Percentiles rank a stretch among this genome's conserved stretches.
Conservation (phyloP, 2,113 vertebrate species). For the Nymphicus hollandicus region DNA sequence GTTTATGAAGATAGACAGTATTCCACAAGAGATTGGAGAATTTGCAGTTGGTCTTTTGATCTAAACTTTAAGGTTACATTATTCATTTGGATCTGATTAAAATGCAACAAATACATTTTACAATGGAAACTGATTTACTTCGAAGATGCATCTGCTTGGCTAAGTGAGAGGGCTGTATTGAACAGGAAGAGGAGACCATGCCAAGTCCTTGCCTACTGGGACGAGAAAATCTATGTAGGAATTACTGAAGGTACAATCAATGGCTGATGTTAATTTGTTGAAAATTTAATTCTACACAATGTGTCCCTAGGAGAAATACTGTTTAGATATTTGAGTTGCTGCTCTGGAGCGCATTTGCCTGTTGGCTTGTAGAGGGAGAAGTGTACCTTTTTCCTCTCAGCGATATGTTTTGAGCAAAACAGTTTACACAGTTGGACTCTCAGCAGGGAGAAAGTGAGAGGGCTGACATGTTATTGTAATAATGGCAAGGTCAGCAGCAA, state of each 20-base stretch:
- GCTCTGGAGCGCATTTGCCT: background rate
- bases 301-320: background rate
- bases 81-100: background rate
- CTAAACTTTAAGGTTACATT: background rate
- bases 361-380: background rate
- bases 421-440: background rate
- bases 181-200: background rate
- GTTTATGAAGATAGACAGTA: background rate
- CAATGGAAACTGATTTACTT: background rate
- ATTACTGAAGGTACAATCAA: background rate
- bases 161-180: background rate
- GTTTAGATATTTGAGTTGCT: background rate
- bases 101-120: background rate
- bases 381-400: background rate
- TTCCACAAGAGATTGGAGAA: background rate
- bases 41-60: background rate
- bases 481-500: background rate
- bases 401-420: background rate
- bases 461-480: background rate
- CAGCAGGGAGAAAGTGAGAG: background rate
- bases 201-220: background rate
- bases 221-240: background rate
- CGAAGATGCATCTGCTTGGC: background rate
- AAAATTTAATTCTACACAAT: background rate
- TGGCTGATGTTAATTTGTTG: background rate